Evolutionary conservation across 2,888 invertebrate species (phyloP).

Genomic region (Xestia ashworthii): DNA sequence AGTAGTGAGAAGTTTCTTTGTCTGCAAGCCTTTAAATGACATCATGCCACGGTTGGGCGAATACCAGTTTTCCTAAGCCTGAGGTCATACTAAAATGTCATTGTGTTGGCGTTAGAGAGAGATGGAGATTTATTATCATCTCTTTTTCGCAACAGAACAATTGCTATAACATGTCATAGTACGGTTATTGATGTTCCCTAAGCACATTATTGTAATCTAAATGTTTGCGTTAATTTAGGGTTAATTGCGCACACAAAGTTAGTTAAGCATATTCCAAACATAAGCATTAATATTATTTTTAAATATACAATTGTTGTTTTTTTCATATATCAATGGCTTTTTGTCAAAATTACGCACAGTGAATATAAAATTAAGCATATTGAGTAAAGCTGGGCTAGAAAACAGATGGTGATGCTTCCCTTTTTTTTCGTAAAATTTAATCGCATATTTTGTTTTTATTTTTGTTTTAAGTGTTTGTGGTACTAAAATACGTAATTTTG

Average conservation of each 20-base stretch:
- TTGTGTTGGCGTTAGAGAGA: neutral
- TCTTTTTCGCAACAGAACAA: slow-evolving; percentile 3
- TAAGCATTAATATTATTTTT: slow-evolving; percentile 46
- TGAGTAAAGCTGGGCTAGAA: neutral
- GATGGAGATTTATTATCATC: neutral
- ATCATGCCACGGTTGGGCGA: slow-evolving; percentile 37
- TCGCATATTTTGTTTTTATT: too few species aligned
- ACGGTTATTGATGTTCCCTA: neutral
- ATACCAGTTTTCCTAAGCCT: slow-evolving; percentile 8
- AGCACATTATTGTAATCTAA: neutral
- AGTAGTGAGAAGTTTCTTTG: slow-evolving; percentile 26
- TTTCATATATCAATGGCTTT: neutral
- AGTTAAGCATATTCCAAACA: slow-evolving; percentile 63
- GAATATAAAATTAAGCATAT: neutral
- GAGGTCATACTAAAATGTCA: neutral
- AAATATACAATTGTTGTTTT: slow-evolving; percentile 23
- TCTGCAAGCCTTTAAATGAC: slow-evolving; percentile 31
- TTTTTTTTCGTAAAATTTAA: neutral
- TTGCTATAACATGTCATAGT: neutral
- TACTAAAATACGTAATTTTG: slow-evolving; percentile 49
- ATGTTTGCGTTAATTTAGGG: slow-evolving; percentile 17
- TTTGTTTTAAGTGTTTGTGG: too few species aligned
- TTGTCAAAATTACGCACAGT: slow-evolving; percentile 56
- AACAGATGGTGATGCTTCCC: neutral
- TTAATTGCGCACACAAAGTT: slow-evolving; percentile 63